These are phyloP conservation scores for Molorchus minor DNA, from an alignment of 2,888 invertebrate species.

Conservation along the genomic window DNA sequence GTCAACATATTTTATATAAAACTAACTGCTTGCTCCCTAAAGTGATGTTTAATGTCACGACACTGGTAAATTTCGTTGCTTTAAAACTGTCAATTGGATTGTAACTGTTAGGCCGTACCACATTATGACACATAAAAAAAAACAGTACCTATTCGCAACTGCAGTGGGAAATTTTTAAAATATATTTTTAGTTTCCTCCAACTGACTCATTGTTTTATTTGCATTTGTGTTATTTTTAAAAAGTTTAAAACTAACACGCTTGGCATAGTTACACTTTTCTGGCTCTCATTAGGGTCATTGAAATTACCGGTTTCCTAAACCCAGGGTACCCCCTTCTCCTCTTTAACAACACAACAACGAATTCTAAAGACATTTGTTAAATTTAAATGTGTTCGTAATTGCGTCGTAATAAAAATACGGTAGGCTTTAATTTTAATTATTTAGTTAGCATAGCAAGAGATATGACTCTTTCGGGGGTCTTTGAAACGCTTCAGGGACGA, in stretches of 20 bases:
- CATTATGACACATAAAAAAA: not conserved
- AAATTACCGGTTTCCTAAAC: conserved; percentile 28
- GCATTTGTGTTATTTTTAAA: conserved; percentile 21
- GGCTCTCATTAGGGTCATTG: conserved; percentile 48
- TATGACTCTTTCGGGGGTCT: conserved; percentile 37
- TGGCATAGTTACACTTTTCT: conserved; percentile 42
- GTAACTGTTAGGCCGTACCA: not conserved
- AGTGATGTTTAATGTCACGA: not conserved
- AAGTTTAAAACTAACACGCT: conserved; percentile 31
- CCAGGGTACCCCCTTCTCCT: not conserved
- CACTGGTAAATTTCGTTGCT: not conserved
- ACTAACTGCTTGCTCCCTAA: not conserved
- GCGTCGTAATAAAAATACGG: conserved; percentile 14
- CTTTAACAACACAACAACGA: not conserved
- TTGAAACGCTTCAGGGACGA: conserved; percentile 47
- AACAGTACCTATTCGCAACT: not conserved
- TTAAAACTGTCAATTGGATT: not conserved
- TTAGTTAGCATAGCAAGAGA: conserved; percentile 18
- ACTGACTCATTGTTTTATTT: conserved; percentile 24
- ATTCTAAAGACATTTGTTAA: not conserved
- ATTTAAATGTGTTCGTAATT: conserved; percentile 8
- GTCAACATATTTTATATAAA: not conserved
- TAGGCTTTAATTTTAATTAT: conserved; percentile 13
- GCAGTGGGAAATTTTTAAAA: conserved; percentile 2
- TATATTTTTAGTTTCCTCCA: conserved; percentile 13